phyloP scores from a whole-genome alignment of 2,888 invertebrate species.

The Podabrus alpinus region DNA sequence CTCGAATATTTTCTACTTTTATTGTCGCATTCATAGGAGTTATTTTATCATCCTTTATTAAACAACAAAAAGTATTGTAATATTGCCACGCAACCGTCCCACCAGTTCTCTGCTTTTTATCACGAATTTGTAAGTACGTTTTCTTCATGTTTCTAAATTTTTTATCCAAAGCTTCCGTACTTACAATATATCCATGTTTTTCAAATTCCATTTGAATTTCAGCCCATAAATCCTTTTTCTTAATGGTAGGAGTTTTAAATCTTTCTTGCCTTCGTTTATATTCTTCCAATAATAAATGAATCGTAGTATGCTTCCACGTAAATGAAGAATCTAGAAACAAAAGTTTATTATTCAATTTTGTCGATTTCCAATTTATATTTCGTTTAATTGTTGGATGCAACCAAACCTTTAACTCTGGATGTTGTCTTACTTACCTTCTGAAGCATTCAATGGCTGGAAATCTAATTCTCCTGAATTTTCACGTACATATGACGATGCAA shows the following conservation, averaged over 20 bases:
- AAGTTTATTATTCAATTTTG: neutral
- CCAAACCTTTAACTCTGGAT: neutral
- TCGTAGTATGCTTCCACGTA: constrained; percentile 1
- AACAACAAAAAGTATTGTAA: neutral
- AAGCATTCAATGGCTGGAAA: neutral
- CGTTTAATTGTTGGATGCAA: neutral
- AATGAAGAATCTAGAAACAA: neutral
- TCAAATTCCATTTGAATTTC: neutral
- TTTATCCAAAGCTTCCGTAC: constrained; percentile 1
- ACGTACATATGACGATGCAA: neutral
- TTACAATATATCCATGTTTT: neutral
- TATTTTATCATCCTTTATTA: neutral
- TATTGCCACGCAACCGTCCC: neutral
- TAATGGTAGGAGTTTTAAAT: constrained; percentile 10
- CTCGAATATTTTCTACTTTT: neutral
- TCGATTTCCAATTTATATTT: neutral
- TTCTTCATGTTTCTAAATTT: constrained; percentile 14
- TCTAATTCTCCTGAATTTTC: neutral
- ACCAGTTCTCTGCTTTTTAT: neutral
- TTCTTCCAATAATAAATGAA: neutral
- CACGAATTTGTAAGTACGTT: neutral
- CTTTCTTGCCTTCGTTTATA: neutral
- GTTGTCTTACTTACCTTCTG: neutral
- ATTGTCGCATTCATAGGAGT: neutral
- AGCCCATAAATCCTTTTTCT: constrained; percentile 5